A percentile compares a stretch with the other conserved stretches of the same genome.
Conservation (phyloP, 2,888 invertebrate genomes). For the Eilema sororculum region DNA sequence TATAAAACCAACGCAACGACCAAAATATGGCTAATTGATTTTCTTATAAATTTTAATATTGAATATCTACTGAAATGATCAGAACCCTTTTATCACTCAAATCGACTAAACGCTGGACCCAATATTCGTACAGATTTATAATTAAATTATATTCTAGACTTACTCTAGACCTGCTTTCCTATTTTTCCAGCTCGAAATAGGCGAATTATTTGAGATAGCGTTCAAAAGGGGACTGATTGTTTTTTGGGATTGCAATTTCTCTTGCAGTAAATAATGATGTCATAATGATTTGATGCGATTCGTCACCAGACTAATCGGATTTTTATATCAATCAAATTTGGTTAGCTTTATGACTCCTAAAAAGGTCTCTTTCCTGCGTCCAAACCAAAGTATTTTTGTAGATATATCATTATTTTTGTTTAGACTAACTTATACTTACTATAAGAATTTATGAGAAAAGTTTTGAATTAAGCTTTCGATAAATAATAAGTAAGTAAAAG, state of each 20-base stretch:
- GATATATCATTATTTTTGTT: constrained; percentile 49
- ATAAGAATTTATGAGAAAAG: constrained; percentile 22
- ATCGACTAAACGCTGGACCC: neutral
- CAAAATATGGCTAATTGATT: constrained; percentile 41
- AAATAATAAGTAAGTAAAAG: constrained; percentile 38
- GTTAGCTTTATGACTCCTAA: constrained; percentile 53
- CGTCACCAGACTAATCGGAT: constrained; percentile 54
- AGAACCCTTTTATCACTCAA: neutral
- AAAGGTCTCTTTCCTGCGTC: constrained; percentile 61
- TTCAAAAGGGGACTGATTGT: constrained; percentile 36
- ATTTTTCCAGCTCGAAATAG: neutral
- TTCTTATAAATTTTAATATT: neutral
- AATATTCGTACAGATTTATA: neutral
- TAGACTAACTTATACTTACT: constrained; percentile 31
- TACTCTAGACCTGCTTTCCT: neutral
- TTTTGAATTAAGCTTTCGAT: constrained; percentile 26
- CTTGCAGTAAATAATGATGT: constrained; percentile 41
- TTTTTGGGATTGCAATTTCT: constrained; percentile 35
- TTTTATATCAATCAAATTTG: constrained; percentile 54
- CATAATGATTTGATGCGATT: constrained; percentile 50
- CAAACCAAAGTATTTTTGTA: constrained; percentile 41
- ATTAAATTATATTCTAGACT: neutral
- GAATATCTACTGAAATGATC: constrained; percentile 29
- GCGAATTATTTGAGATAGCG: constrained; percentile 19
- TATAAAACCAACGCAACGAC: constrained; percentile 34